Base-by-base conservation (phyloP, 2,888 invertebrate genomes). In the Hydropsyche betteni region DNA sequence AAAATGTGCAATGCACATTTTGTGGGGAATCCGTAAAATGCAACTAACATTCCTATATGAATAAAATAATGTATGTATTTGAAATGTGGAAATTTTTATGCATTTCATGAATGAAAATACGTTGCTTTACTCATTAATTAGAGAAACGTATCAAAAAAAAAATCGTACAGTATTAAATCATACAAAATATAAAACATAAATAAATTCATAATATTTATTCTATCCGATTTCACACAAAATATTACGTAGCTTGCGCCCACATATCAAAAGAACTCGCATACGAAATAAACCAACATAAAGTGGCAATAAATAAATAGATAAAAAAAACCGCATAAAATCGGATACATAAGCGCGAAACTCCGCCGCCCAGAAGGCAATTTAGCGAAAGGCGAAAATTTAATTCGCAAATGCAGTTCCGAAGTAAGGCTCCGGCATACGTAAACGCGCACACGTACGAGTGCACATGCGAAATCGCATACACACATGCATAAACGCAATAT, bases 341-440 rank as follows among this genome's bases (percentile, higher is more conserved):
- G 14, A 14, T 55, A 24, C 24, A 24, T 24, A 24, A 24, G 24
- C 24, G 24, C 24, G 24, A 24, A 24, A 24, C 24, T 1, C 1
- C 24, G 14, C n/a, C 12, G 3, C 5, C 14, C 12, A 1, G 64
- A 5, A 34, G 64, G 36, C 64, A 64, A 64, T 64, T 64, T 64
- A 36, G 64, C 64, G 64, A 64, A n/a, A 24, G 64, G 36, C 34
- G 64, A 36, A 64, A 64, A 64, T 64, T 64, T 64, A 64, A 64
- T 64, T 64, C 64, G n/a, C 64, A 64, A 64, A 36, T 64, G 24
- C 64, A 36, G 64, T 64, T 64, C 64, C 64, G 64, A 64, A 64
- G 64, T 34, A 64, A 36, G 64, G 64, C 64, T 64, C 36, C 4
- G 36, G 34, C 34, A 33, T 12, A 16, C 24, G 58, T 4, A 24